A percentile compares a stretch with the other conserved stretches of the same genome.
These are phyloP conservation scores for Pycnonotus jocosus DNA, from an alignment of 2,113 vertebrate genomes.

Conservation along the genomic window DNA sequence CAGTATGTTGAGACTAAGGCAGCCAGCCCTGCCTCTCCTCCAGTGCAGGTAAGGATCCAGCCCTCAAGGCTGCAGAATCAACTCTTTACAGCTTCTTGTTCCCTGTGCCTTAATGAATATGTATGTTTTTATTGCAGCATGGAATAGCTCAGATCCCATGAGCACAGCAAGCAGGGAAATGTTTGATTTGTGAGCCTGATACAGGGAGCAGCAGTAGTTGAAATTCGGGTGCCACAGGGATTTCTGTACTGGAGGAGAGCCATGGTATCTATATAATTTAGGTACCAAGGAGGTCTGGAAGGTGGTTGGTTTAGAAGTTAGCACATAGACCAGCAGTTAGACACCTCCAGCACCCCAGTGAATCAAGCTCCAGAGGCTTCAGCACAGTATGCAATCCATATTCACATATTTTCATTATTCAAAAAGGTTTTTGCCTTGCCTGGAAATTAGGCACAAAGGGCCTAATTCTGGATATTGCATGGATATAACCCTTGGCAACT, in stretches of 20 bases:
- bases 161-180: slow-evolving; percentile 30
- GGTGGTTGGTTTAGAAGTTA: background rate
- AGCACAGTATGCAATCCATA: background rate
- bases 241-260: background rate
- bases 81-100: background rate
- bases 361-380: background rate
- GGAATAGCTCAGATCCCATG: slow-evolving; percentile 42
- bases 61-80: background rate
- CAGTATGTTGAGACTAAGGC: background rate
- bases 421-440: background rate
- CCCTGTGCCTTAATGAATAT: slow-evolving; percentile 53
- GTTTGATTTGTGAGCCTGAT: slow-evolving; percentile 48
- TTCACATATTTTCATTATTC: background rate
- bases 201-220: slow-evolving; percentile 17
- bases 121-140: slow-evolving; percentile 49
- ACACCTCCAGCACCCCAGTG: background rate
- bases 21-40: background rate
- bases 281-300: background rate
- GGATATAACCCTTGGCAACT: background rate
- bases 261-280: background rate
- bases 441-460: background rate
- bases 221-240: slow-evolving; percentile 17
- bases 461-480: background rate
- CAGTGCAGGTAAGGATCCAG: background rate
- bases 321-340: background rate